Conservation (phyloP, 2,113 vertebrate genomes). For the Eidolon helvum region DNA sequence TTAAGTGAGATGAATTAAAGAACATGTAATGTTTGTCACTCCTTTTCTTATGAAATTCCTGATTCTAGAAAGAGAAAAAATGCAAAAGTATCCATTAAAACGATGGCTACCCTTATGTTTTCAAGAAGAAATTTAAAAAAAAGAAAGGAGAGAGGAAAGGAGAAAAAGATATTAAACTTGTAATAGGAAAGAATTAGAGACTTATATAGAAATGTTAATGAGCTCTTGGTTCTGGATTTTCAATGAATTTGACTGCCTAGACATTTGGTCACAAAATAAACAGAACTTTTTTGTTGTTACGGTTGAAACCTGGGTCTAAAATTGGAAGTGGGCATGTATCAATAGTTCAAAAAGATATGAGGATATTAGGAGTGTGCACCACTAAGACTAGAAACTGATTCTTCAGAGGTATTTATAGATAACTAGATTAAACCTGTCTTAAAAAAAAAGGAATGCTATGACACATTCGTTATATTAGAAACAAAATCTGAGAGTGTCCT, state of each 20-base stretch:
- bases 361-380: background rate
- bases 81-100: background rate
- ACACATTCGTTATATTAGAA: background rate
- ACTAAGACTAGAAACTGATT: background rate
- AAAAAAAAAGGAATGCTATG: background rate
- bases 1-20: background rate
- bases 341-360: background rate
- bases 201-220: background rate
- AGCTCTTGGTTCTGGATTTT: background rate
- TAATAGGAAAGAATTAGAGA: background rate
- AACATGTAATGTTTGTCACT: background rate
- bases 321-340: background rate
- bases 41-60: background rate
- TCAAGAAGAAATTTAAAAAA: background rate
- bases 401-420: background rate
- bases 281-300: background rate
- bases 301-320: background rate
- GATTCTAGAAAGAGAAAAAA: background rate
- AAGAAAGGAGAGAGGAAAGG: rapidly evolving
- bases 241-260: background rate
- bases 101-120: background rate
- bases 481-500: background rate
- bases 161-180: background rate
- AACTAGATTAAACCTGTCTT: background rate
- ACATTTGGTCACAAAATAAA: background rate